These are phyloP conservation scores for Rhynchomys soricoides DNA, from an alignment of 2,113 vertebrate genomes.

Conservation along the genomic window DNA sequence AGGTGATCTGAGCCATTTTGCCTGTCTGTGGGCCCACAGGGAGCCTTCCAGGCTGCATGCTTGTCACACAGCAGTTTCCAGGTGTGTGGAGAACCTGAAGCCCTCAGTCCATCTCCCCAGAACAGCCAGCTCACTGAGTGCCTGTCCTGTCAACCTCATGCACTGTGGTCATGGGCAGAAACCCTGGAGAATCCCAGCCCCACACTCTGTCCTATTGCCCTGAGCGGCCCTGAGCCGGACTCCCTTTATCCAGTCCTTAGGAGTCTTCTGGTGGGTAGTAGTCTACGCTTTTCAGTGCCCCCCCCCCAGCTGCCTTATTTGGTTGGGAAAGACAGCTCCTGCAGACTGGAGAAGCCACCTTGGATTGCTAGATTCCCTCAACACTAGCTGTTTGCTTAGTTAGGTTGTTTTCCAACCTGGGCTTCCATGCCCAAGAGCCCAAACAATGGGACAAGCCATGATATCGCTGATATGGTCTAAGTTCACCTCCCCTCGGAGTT, in stretches of 20 bases:
- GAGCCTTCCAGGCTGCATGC: not conserved
- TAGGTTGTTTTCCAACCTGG: not conserved
- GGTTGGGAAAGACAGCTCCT: not conserved
- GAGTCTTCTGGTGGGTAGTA: not conserved
- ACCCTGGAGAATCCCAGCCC: not conserved
- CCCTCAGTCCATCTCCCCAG: not conserved
- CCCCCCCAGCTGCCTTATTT: not conserved
- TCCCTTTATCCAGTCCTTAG: not conserved
- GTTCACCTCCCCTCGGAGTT: not conserved
- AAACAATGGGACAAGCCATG: not conserved
- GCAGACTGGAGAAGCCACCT: not conserved
- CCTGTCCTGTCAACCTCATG: accelerated
- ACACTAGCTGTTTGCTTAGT: not conserved
- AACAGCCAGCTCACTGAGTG: not conserved
- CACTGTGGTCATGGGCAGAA: not conserved
- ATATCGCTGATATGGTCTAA: not conserved
- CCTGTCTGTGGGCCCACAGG: not conserved
- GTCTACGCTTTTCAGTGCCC: not conserved
- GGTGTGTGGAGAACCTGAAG: not conserved
- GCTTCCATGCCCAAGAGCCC: slow-evolving; percentile 3
- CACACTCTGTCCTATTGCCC: accelerated
- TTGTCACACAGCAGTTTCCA: not conserved
- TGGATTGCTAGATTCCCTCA: not conserved
- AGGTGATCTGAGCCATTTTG: not conserved
- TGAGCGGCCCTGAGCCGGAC: not conserved